phyloP scores from a whole-genome alignment of 2,888 invertebrate genomes.

The Philonicus albiceps region DNA sequence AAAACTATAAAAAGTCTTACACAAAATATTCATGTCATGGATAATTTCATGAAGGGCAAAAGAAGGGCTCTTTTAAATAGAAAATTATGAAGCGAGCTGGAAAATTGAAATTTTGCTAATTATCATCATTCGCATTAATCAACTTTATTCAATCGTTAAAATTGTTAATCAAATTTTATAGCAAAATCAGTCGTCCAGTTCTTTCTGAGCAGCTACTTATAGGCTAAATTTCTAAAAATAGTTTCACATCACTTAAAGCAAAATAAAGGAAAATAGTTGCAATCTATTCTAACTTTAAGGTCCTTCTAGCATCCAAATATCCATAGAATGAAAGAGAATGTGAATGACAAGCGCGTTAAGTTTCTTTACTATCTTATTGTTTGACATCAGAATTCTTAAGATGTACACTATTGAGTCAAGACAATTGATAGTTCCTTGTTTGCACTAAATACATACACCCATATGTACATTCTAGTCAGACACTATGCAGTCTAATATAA shows the following conservation, averaged over 20 bases:
- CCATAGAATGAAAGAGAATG: not conserved
- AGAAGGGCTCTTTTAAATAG: not conserved
- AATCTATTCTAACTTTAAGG: not conserved
- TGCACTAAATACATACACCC: not conserved
- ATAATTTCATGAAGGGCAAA: not conserved
- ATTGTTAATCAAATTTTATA: not conserved
- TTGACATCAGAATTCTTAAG: not conserved
- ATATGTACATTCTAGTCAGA: not conserved
- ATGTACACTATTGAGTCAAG: not conserved
- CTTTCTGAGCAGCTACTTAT: not conserved
- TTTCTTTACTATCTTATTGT: not conserved
- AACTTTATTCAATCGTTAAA: not conserved
- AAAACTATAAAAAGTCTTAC: not conserved
- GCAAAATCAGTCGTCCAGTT: not conserved
- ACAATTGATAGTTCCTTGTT: conserved; percentile 18
- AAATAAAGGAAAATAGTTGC: not conserved
- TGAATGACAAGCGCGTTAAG: not conserved
- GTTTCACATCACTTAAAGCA: not conserved
- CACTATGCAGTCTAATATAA: not conserved
- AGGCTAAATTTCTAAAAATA: not conserved
- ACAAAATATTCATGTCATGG: not conserved
- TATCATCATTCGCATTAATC: not conserved
- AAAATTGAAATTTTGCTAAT: not conserved
- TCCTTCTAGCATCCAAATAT: not conserved
- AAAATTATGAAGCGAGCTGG: not conserved